Evolutionary conservation across 2,888 invertebrate genomes (phyloP).

Genomic region (Drosophila trichaetosa): DNA sequence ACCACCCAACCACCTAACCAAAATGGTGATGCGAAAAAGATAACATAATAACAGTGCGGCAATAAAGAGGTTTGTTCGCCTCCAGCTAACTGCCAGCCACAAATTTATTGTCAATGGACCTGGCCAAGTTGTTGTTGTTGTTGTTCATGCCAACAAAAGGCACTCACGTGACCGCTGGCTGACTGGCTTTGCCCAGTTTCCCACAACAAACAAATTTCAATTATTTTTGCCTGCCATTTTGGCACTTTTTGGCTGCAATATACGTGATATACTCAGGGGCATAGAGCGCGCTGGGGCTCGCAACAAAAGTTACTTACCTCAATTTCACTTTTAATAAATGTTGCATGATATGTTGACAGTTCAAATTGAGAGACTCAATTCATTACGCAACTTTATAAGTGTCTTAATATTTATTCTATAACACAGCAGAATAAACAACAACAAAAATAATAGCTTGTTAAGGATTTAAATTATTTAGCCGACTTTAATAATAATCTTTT

Average conservation of each 20-base stretch:
- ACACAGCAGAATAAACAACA: background rate
- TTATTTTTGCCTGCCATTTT: constrained; percentile 36
- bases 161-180: constrained; percentile 26
- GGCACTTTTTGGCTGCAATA: constrained; percentile 15
- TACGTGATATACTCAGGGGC: constrained; percentile 16
- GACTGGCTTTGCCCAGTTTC: constrained; percentile 3
- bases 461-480: background rate
- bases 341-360: constrained; percentile 1
- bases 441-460: no score
- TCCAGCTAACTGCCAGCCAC: constrained; percentile 34
- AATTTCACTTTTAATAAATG: constrained; percentile 5
- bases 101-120: constrained; percentile 52
- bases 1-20: background rate
- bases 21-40: constrained; percentile 36
- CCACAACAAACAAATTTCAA: constrained; percentile 39
- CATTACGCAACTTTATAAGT: background rate
- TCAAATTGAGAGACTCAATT: background rate
- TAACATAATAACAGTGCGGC: constrained; percentile 59
- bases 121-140: constrained; percentile 9
- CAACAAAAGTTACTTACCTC: background rate
- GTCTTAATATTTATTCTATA: background rate
- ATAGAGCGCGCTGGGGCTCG: background rate
- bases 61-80: constrained; percentile 68
- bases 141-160: constrained; percentile 23
- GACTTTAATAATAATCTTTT: background rate